phyloP scores from a whole-genome alignment of 1,140 invertebrate genomes.

The Gryon sp. region DNA sequence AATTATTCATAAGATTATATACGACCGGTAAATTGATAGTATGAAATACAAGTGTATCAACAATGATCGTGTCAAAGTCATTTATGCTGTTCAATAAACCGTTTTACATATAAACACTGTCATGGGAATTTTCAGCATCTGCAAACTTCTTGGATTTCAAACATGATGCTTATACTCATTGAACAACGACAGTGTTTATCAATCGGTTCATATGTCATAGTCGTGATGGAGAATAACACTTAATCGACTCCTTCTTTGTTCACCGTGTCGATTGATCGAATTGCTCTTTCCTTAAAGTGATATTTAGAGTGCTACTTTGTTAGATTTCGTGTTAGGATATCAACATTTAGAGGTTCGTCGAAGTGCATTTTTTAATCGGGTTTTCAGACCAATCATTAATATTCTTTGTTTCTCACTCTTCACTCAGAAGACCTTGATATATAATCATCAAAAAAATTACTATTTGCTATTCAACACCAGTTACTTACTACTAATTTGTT shows the following conservation, averaged over 20 bases:
- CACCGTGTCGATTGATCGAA: slow-evolving; percentile 48
- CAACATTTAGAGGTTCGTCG: slow-evolving; percentile 16
- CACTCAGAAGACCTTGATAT: too few relatives aligned
- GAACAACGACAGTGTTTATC: slow-evolving; percentile 38
- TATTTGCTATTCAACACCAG: too few relatives aligned
- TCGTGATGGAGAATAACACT: slow-evolving; percentile 48
- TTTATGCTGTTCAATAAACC: too few relatives aligned
- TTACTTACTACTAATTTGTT: too few relatives aligned
- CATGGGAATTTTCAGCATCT: slow-evolving; percentile 3
- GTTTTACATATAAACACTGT: too few relatives aligned
- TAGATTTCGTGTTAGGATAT: slow-evolving; percentile 36
- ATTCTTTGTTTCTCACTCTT: slow-evolving; percentile 3
- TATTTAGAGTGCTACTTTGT: slow-evolving; percentile 32
- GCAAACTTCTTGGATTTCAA: slow-evolving; percentile 1
- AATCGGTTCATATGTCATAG: slow-evolving; percentile 51
- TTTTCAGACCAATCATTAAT: slow-evolving; percentile 2
- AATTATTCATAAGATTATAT: too few relatives aligned
- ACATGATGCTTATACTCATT: slow-evolving; percentile 4
- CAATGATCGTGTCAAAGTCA: too few relatives aligned
- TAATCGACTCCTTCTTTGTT: slow-evolving; percentile 41
- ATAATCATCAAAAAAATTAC: too few relatives aligned
- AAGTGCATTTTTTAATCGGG: slow-evolving; percentile 3
- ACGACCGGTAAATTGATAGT: too few relatives aligned
- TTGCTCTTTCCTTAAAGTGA: slow-evolving; percentile 50
- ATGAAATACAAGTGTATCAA: too few relatives aligned